Evolutionary conservation across 1,140 invertebrate species (phyloP).

Genomic region (Neotoxoptera formosana): DNA sequence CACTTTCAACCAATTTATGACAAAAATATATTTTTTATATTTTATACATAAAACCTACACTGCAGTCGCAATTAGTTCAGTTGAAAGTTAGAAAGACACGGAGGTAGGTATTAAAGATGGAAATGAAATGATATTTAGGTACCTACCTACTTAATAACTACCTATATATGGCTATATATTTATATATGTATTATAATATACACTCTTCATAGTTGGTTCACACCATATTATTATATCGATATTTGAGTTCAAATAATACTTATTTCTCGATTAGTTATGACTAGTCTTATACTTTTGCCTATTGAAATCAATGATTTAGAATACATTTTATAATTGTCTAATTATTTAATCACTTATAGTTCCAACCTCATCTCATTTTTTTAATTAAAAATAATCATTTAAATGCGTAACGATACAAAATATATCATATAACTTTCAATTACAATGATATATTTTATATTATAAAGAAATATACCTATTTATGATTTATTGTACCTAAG

Average conservation of each 20-base stretch:
- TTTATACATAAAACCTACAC: neutral
- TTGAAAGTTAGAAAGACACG: neutral
- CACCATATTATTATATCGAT: neutral
- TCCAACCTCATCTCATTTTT: neutral
- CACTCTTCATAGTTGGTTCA: neutral
- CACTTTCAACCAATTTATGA: neutral
- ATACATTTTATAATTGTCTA: neutral
- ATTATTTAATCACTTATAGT: neutral
- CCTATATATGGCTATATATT: neutral
- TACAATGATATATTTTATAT: neutral
- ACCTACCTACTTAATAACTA: neutral
- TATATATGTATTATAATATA: neutral
- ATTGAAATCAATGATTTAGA: neutral
- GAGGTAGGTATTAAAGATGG: neutral
- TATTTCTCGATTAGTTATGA: neutral
- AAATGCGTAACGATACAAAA: neutral
- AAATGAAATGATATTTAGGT: constrained; percentile 14
- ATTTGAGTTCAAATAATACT: neutral
- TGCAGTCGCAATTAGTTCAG: neutral
- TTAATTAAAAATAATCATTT: neutral
- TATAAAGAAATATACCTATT: neutral
- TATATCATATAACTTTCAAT: neutral
- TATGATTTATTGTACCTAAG: neutral
- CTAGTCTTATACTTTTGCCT: neutral
- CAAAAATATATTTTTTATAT: neutral